phyloP scores from a whole-genome alignment of 2,797 vertebrate genomes.

The Pseudocheirus occidentalis region DNA sequence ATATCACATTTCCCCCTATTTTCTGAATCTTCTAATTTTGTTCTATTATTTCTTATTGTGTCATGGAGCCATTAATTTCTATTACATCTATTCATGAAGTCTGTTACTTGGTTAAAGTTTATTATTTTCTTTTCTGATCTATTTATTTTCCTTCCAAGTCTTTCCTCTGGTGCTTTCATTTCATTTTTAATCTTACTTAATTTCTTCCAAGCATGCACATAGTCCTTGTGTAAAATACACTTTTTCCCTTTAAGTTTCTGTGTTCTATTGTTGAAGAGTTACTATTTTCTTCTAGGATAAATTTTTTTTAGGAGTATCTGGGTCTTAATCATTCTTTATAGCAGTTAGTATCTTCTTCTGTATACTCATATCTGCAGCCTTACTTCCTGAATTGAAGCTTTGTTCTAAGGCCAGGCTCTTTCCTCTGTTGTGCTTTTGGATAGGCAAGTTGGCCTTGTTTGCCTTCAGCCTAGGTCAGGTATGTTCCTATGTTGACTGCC shows the following conservation, averaged over 20 bases:
- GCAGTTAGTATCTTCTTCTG: too few relatives aligned
- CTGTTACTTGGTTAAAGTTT: neutral
- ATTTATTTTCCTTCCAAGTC: neutral
- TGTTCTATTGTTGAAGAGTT: too few relatives aligned
- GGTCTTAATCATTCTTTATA: too few relatives aligned
- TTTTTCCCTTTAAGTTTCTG: too few relatives aligned
- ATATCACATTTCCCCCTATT: neutral
- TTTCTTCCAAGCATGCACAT: neutral
- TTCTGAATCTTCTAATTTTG: neutral
- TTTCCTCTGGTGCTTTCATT: neutral
- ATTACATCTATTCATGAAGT: neutral
- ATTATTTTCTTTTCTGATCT: neutral
- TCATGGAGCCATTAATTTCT: neutral
- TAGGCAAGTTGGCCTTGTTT: neutral
- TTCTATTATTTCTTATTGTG: neutral
- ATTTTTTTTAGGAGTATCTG: too few relatives aligned
- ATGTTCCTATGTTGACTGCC: neutral
- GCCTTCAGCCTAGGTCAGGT: neutral
- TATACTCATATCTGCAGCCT: too few relatives aligned
- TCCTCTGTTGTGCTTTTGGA: neutral
- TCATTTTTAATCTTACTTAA: neutral
- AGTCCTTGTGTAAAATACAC: neutral
- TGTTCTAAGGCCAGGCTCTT: neutral
- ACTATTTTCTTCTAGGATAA: too few relatives aligned
- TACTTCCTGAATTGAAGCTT: neutral